A percentile compares a stretch with the other conserved stretches of the same genome.
Evolutionary conservation across 2,888 invertebrate species (phyloP).

Genomic region (Melolontha melolontha): DNA sequence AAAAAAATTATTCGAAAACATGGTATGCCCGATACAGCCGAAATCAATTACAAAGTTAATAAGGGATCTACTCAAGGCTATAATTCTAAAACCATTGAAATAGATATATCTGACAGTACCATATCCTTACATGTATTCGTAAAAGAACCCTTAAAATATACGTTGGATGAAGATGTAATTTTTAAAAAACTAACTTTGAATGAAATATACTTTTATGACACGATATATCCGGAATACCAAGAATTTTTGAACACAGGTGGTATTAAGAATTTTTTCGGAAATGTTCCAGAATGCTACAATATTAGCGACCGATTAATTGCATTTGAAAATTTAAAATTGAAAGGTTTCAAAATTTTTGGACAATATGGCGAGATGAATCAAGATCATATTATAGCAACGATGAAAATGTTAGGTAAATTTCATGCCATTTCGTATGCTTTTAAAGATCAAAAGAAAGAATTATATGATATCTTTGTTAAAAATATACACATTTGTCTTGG

Average conservation of each 20-base stretch:
- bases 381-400: slow-evolving; percentile 39
- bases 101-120: too few relatives aligned
- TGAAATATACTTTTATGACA: slow-evolving; percentile 25
- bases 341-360: slow-evolving; percentile 59
- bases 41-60: too few relatives aligned
- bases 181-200: slow-evolving; percentile 8
- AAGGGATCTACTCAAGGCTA: too few relatives aligned
- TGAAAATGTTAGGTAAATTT: slow-evolving; percentile 41
- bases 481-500: slow-evolving; percentile 26
- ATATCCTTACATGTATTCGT: too few relatives aligned
- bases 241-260: slow-evolving; percentile 18
- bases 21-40: too few relatives aligned
- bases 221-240: slow-evolving; percentile 31
- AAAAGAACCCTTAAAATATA: too few relatives aligned
- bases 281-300: slow-evolving; percentile 37
- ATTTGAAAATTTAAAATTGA: slow-evolving; percentile 60
- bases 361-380: slow-evolving; percentile 52
- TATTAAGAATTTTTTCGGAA: slow-evolving; percentile 27
- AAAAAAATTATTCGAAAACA: too few relatives aligned
- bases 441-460: slow-evolving; percentile 41
- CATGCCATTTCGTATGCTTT: slow-evolving; percentile 43
- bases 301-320: slow-evolving; percentile 52
- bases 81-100: too few relatives aligned
- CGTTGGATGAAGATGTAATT: too few relatives aligned
- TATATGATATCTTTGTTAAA: slow-evolving; percentile 14